Evolutionary conservation across 2,113 vertebrate genomes (phyloP).

Genomic region (Muntiacus muntjak): DNA sequence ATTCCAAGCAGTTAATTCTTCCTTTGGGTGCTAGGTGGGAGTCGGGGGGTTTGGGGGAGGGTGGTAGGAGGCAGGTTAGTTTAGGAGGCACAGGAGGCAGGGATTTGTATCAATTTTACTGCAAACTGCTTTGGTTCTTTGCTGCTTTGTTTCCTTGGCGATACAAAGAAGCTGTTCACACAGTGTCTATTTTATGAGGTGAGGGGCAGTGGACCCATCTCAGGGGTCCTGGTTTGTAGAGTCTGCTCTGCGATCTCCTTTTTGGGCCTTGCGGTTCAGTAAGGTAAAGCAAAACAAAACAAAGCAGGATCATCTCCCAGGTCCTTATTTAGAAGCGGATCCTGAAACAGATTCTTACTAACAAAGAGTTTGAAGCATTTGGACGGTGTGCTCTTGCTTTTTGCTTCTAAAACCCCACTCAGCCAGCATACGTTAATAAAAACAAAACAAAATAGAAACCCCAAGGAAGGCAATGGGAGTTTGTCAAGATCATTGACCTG

Average conservation of each 20-base stretch:
- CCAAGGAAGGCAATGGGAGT: neutral
- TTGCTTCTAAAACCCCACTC: neutral
- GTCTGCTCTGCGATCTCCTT: neutral
- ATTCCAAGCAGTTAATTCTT: neutral
- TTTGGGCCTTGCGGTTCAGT: neutral
- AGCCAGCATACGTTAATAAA: neutral
- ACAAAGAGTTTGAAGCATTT: neutral
- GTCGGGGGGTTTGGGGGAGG: neutral
- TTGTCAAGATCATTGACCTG: neutral
- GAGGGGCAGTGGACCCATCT: neutral
- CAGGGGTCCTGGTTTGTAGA: neutral
- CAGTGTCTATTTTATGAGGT: neutral
- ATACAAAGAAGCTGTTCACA: neutral
- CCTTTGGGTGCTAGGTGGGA: neutral
- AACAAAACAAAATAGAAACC: neutral
- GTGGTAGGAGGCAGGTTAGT: neutral
- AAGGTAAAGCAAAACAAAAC: neutral
- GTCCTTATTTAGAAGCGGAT: neutral
- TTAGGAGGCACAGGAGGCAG: neutral
- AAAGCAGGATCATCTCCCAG: neutral
- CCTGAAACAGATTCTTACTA: neutral
- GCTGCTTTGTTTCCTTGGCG: neutral
- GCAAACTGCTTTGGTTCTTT: neutral
- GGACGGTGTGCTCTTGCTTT: neutral
- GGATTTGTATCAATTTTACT: neutral